Conservation (phyloP, 92 coral and sea anemone species). For the Galaxea fascicularis region DNA sequence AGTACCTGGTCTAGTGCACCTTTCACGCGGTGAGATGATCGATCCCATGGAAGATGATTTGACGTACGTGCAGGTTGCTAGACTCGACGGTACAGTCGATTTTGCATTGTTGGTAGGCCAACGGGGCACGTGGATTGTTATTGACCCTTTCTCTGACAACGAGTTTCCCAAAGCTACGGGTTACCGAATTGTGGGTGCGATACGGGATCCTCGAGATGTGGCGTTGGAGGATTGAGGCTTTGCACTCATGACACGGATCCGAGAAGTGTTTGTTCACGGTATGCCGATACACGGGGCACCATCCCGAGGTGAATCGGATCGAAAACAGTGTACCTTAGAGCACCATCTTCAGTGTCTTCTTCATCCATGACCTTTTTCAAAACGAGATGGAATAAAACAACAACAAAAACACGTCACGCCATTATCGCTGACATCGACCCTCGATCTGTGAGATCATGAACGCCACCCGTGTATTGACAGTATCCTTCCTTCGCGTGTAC, state of each 20-base stretch:
- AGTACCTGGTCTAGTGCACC: conserved; percentile 10
- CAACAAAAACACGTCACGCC: neutral
- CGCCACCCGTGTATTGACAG: neutral
- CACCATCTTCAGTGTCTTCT: neutral
- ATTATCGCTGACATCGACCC: neutral
- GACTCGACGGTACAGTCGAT: neutral
- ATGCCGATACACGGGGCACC: neutral
- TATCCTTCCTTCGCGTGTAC: neutral
- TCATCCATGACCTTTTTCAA: neutral
- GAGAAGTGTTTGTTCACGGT: conserved; percentile 11
- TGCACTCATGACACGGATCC: conserved; percentile 17
- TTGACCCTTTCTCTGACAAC: neutral
- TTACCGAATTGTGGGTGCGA: neutral
- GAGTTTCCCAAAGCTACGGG: neutral
- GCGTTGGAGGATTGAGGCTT: neutral
- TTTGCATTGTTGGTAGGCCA: neutral
- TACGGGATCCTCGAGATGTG: neutral
- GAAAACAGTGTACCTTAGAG: neutral
- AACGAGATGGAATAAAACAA: neutral
- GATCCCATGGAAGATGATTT: neutral
- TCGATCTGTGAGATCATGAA: neutral
- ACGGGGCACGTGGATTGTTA: neutral
- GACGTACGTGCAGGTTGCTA: conserved; percentile 1
- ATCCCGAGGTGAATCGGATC: neutral
- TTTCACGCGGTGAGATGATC: neutral